Evolutionary conservation across 2,113 vertebrate genomes (phyloP).

Genomic region (Calidris pugnax): DNA sequence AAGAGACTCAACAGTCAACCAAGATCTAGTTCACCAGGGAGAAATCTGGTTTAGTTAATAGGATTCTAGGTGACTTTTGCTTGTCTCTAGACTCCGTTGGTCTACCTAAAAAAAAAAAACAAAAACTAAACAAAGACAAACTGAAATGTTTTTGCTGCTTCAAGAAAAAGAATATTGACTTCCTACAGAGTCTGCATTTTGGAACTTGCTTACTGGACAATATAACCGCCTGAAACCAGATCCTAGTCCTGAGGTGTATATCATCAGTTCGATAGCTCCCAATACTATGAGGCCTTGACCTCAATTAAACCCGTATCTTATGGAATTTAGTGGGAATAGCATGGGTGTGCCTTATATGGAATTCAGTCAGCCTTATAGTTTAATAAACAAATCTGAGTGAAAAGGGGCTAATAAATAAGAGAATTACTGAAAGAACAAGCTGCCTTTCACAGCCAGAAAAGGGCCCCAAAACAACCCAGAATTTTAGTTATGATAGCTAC

Average conservation of each 20-base stretch:
- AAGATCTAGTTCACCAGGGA: background rate
- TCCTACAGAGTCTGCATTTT: background rate
- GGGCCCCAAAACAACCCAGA: background rate
- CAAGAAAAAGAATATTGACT: background rate
- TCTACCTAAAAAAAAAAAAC: background rate
- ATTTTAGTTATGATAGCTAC: background rate
- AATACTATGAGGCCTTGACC: background rate
- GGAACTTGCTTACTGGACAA: background rate
- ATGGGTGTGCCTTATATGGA: background rate
- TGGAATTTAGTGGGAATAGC: background rate
- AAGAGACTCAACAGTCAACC: background rate
- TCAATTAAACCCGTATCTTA: slow-evolving; percentile 14
- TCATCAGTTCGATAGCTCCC: background rate
- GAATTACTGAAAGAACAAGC: background rate
- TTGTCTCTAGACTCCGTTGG: background rate
- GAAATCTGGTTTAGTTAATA: background rate
- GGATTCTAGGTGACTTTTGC: background rate
- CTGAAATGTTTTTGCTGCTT: background rate
- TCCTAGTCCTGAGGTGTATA: background rate
- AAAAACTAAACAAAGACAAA: background rate
- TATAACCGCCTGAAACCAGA: background rate
- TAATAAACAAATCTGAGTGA: background rate
- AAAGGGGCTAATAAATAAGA: background rate
- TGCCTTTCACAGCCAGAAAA: background rate
- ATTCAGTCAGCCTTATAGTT: background rate